phyloP scores from a whole-genome alignment of 2,113 vertebrate species.

The Hemichromis elongatus region DNA sequence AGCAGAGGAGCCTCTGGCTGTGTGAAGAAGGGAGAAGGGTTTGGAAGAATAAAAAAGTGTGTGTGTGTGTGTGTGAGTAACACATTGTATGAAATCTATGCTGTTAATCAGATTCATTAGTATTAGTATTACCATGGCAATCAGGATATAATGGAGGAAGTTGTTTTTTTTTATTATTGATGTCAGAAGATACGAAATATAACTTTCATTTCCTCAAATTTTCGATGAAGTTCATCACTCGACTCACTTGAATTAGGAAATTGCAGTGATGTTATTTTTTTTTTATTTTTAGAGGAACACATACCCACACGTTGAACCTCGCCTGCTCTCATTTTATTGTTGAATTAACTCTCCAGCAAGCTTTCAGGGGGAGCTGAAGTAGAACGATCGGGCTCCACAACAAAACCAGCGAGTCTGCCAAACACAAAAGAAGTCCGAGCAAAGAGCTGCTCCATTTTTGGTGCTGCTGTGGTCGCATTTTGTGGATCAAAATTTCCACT shows the following conservation, averaged over 20 bases:
- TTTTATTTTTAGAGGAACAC: not conserved
- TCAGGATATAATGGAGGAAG: not conserved
- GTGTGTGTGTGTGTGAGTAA: not conserved
- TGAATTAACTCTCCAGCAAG: not conserved
- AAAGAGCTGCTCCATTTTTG: not conserved
- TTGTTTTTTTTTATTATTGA: not conserved
- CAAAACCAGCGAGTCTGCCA: not conserved
- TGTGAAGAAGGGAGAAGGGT: not conserved
- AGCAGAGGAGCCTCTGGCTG: not conserved
- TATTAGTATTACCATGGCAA: not conserved
- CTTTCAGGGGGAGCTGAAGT: not conserved
- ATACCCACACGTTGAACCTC: not conserved
- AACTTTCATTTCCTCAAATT: constrained; percentile 4
- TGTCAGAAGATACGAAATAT: not conserved
- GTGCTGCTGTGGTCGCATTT: not conserved
- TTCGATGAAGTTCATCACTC: not conserved
- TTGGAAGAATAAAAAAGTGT: not conserved
- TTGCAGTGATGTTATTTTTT: not conserved
- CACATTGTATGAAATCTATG: not conserved
- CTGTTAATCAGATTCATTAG: not conserved
- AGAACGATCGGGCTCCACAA: not conserved
- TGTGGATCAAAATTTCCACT: not conserved
- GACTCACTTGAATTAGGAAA: not conserved
- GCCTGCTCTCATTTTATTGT: too few relatives aligned
- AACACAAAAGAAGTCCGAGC: not conserved